phyloP scores from a whole-genome alignment of 2,797 vertebrate genomes.

The Gorsachius magnificus region DNA sequence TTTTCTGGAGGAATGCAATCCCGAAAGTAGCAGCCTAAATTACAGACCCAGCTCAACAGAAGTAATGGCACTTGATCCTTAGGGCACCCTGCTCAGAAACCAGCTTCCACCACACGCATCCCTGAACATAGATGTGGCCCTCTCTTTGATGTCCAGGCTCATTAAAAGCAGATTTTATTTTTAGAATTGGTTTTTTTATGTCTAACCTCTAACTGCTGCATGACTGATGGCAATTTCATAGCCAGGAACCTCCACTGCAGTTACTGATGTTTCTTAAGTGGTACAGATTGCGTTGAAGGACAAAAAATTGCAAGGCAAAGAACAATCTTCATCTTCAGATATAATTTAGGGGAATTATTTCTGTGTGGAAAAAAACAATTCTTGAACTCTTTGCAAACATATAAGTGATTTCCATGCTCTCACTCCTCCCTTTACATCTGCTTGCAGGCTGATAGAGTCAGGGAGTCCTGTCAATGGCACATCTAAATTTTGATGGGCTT shows the following conservation, averaged over 20 bases:
- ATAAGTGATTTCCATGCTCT: background rate
- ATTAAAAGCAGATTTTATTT: background rate
- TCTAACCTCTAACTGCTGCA: background rate
- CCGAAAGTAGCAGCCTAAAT: background rate
- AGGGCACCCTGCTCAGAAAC: background rate
- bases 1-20: background rate
- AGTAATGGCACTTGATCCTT: background rate
- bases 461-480: background rate
- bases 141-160: background rate
- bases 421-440: background rate
- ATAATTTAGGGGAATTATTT: background rate
- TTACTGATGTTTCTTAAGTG: background rate
- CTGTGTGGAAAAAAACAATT: background rate
- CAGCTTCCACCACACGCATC: accelerated
- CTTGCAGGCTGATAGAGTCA: background rate
- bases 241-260: background rate
- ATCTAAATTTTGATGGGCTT: background rate
- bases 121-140: background rate
- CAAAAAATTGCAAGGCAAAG: background rate
- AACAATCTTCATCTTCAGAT: background rate
- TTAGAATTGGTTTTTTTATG: background rate
- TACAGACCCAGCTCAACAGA: background rate
- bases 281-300: background rate
- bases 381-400: background rate
- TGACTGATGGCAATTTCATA: background rate